phyloP scores from a whole-genome alignment of 2,888 invertebrate genomes.

The Timandra comae region DNA sequence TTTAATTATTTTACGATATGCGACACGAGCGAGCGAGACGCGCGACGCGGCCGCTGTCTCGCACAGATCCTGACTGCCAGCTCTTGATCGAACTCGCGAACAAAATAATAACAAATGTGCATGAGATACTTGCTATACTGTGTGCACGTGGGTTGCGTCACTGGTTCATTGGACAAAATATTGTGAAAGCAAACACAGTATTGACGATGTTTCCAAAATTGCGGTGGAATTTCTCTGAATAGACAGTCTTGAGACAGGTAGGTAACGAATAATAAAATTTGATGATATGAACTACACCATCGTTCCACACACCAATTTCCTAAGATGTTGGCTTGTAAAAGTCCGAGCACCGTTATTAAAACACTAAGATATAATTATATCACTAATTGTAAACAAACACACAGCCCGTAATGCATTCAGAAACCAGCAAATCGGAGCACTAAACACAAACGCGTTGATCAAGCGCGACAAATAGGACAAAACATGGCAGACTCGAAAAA shows the following conservation, averaged over 20 bases:
- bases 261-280: slow-evolving; percentile 55
- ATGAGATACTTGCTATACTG: slow-evolving; percentile 72
- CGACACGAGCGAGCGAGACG: slow-evolving; percentile 52
- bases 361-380: slow-evolving; percentile 57
- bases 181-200: slow-evolving; percentile 43
- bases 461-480: slow-evolving; percentile 77
- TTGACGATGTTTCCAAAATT: slow-evolving; percentile 39
- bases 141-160: slow-evolving; percentile 75
- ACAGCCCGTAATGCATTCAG: slow-evolving; percentile 67
- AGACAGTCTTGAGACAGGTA: slow-evolving; percentile 47
- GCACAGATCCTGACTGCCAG: slow-evolving; percentile 48
- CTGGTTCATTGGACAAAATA: slow-evolving; percentile 45
- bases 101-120: slow-evolving; percentile 86
- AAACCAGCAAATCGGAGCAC: slow-evolving; percentile 63
- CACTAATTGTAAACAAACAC: slow-evolving; percentile 72
- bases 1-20: slow-evolving; percentile 44
- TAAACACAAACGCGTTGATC: slow-evolving; percentile 70
- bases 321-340: slow-evolving; percentile 43
- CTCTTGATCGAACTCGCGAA: slow-evolving; percentile 79
- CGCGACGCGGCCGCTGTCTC: slow-evolving; percentile 59
- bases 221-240: slow-evolving; percentile 48
- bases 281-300: slow-evolving; percentile 60
- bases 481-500: slow-evolving; percentile 75
- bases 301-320: slow-evolving; percentile 54
- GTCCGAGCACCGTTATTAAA: slow-evolving; percentile 46